A percentile compares a stretch with the other conserved stretches of the same genome.
phyloP scores from a whole-genome alignment of 2,888 invertebrate genomes.

The Tromatobia lineatoria region DNA sequence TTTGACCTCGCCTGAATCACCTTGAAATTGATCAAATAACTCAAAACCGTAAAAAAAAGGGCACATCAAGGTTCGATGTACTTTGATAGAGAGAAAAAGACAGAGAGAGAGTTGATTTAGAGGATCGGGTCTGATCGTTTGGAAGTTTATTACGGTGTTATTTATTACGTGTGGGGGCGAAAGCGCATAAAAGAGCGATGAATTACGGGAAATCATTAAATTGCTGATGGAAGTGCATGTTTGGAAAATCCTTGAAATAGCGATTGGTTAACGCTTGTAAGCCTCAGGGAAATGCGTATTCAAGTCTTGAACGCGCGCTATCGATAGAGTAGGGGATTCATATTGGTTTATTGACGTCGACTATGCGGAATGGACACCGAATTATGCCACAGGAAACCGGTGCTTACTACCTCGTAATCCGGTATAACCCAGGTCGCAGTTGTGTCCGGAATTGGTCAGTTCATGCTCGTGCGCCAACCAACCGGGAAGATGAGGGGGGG shows the following conservation, averaged over 20 bases:
- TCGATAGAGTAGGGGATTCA: slow-evolving; percentile 7
- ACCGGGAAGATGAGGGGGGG: background rate
- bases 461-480: slow-evolving; percentile 13
- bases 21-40: too few species aligned
- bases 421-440: slow-evolving; percentile 13
- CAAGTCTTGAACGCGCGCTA: background rate
- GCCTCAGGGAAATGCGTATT: background rate
- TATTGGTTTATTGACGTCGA: slow-evolving; percentile 15
- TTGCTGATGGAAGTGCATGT: background rate
- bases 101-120: background rate
- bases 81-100: too few species aligned
- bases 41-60: too few species aligned
- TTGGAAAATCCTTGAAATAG: background rate
- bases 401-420: slow-evolving; percentile 33
- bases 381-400: slow-evolving; percentile 21
- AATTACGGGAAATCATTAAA: background rate
- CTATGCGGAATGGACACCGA: slow-evolving; percentile 17
- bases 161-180: background rate
- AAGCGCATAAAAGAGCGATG: background rate
- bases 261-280: background rate
- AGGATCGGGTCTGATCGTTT: background rate
- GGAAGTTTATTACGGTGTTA: background rate
- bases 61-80: background rate
- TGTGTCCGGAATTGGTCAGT: slow-evolving; percentile 12
- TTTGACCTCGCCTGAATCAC: too few species aligned